phyloP scores from a whole-genome alignment of 2,888 invertebrate species.

The Coecobrya sp. region DNA sequence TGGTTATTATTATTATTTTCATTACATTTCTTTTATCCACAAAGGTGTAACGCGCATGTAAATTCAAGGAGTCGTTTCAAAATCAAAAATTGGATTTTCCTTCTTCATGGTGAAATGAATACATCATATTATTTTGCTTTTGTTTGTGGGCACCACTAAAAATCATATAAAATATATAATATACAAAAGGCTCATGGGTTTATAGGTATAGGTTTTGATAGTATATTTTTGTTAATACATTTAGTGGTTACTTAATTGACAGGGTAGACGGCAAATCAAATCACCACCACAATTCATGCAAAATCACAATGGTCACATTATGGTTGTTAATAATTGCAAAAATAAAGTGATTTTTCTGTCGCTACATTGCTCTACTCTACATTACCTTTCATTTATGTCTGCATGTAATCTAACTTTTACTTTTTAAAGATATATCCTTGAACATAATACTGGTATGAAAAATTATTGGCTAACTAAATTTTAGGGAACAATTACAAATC shows the following conservation, averaged over 20 bases:
- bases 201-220: too few species aligned
- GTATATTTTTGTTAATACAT: too few species aligned
- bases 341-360: constrained; percentile 48
- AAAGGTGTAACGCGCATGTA: constrained; percentile 60
- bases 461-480: too few species aligned
- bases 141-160: not conserved
- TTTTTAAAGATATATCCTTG: too few species aligned
- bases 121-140: not conserved
- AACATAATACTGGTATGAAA: too few species aligned
- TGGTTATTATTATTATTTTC: constrained; percentile 29
- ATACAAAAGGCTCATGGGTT: too few species aligned
- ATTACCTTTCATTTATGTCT: too few species aligned
- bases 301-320: not conserved
- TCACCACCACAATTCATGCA: not conserved
- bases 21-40: constrained; percentile 55
- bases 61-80: constrained; percentile 58
- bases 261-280: constrained; percentile 27
- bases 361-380: not conserved
- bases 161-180: not conserved
- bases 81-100: constrained; percentile 54
- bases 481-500: too few species aligned
- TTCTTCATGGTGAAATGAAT: constrained; percentile 16
- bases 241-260: constrained; percentile 4
- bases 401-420: too few species aligned
- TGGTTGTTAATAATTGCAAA: not conserved